Evolutionary conservation across 2,797 vertebrate genomes (phyloP).

Genomic region (Urosaurus nigricauda): DNA sequence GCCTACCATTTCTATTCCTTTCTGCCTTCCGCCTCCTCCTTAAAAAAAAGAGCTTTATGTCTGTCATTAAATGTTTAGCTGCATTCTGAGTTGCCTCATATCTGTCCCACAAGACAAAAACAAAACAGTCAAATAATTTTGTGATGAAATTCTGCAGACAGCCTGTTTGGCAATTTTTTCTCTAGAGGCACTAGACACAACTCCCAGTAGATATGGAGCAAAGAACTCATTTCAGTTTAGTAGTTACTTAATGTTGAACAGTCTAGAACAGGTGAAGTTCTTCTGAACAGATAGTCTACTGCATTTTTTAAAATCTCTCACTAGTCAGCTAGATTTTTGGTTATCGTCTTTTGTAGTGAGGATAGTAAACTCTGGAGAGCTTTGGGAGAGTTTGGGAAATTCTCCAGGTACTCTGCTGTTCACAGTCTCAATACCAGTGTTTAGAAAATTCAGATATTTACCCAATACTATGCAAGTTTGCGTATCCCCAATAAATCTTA

Average conservation of each 20-base stretch:
- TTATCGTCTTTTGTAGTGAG: not conserved
- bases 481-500: not conserved
- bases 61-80: not conserved
- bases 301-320: not conserved
- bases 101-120: no score
- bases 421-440: not conserved
- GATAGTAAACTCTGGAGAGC: not conserved
- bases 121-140: not conserved
- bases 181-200: not conserved
- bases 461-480: no score
- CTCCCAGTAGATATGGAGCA: not conserved
- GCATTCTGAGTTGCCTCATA: not conserved
- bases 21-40: not conserved
- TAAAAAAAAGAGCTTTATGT: not conserved
- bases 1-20: not conserved
- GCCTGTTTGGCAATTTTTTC: not conserved
- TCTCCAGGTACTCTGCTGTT: not conserved
- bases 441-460: constrained; percentile 6
- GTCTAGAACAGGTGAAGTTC: not conserved
- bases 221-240: not conserved
- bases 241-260: not conserved
- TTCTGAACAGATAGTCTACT: not conserved
- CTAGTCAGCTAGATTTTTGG: not conserved
- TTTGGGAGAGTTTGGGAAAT: not conserved
- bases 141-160: not conserved